phyloP scores from a whole-genome alignment of 2,113 vertebrate genomes.

The Syrmaticus mikado region DNA sequence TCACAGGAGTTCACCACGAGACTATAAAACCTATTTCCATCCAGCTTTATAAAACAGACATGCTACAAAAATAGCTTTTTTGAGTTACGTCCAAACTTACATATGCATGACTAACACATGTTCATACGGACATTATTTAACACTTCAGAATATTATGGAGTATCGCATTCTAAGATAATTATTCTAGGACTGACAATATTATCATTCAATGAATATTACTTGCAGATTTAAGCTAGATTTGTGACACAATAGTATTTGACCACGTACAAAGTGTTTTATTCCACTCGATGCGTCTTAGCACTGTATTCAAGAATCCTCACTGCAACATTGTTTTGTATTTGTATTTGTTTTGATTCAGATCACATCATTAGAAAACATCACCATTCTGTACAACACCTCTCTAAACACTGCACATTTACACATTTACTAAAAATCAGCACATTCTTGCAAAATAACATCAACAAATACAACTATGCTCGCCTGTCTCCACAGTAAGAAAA shows the following conservation, averaged over 20 bases:
- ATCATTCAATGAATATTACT: background rate
- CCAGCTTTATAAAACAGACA: background rate
- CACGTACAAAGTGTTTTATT: background rate
- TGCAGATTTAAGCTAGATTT: background rate
- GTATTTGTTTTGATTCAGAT: background rate
- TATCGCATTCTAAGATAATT: background rate
- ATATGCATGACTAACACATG: slow-evolving; percentile 11
- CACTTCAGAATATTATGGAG: background rate
- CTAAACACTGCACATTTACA: background rate
- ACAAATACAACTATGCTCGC: background rate
- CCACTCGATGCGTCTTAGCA: background rate
- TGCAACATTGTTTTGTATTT: background rate
- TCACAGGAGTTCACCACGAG: background rate
- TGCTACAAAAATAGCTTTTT: background rate
- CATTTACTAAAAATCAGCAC: background rate
- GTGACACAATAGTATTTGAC: background rate
- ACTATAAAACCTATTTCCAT: background rate
- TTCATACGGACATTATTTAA: background rate
- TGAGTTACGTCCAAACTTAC: background rate
- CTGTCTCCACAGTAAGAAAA: background rate
- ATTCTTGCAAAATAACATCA: background rate
- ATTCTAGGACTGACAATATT: background rate
- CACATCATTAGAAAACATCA: background rate
- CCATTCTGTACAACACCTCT: background rate
- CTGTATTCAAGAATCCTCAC: background rate